Conservation (phyloP, 2,113 vertebrate species). For the Pterocles burchelli region DNA sequence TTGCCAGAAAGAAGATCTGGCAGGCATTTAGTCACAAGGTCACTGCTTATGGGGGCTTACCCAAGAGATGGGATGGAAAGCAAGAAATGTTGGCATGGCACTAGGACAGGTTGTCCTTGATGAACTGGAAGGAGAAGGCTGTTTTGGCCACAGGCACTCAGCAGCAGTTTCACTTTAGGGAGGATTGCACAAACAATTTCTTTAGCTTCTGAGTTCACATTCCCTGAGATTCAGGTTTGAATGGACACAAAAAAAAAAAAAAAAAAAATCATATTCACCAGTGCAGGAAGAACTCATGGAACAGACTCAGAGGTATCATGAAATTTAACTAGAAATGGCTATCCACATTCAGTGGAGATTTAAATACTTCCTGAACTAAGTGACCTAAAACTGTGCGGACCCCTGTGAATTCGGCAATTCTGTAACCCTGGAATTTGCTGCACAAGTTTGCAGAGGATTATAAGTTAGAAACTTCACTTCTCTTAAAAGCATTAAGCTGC, state of each 20-base stretch:
- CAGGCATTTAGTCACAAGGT: slow-evolving; percentile 67
- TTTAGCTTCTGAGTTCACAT: not conserved
- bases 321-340: not conserved
- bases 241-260: not conserved
- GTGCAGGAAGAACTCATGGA: not conserved
- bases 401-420: not conserved
- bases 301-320: not conserved
- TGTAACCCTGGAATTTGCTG: slow-evolving; percentile 12
- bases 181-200: not conserved
- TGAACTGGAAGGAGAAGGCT: slow-evolving; percentile 69
- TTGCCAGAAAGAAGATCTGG: slow-evolving; percentile 70
- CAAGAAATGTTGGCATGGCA: slow-evolving; percentile 52
- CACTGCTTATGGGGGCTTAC: slow-evolving; percentile 65
- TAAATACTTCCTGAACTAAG: slow-evolving; percentile 17
- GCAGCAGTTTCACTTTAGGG: slow-evolving; percentile 10
- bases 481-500: not conserved
- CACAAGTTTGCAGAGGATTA: not conserved
- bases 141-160: slow-evolving; percentile 60
- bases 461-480: not conserved
- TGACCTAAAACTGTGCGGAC: slow-evolving; percentile 41
- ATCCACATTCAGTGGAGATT: not conserved
- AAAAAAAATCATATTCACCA: not conserved
- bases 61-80: slow-evolving; percentile 51
- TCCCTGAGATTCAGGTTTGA: not conserved
- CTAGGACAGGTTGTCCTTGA: slow-evolving; percentile 62